These are phyloP conservation scores for Oryzias woworae DNA, from an alignment of 2,113 vertebrate genomes.

Conservation along the genomic window DNA sequence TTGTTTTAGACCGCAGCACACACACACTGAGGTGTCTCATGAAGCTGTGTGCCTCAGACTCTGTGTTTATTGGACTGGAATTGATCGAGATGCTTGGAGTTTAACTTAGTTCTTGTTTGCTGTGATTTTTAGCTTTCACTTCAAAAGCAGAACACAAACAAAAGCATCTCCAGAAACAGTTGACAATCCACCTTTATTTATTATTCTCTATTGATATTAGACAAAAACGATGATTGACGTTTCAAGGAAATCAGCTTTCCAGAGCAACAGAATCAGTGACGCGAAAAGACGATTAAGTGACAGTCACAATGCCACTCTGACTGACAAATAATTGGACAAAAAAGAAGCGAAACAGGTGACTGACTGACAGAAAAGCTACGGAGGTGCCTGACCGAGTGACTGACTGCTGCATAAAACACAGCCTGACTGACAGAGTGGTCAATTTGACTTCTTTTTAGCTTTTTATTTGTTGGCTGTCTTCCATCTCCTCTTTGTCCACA, in stretches of 20 bases:
- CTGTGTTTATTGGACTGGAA: constrained; percentile 18
- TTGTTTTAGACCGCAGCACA: constrained; percentile 40
- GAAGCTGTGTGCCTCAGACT: constrained; percentile 20
- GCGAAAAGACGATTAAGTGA: neutral
- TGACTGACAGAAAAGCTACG: constrained; percentile 30
- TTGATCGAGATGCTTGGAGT: constrained; percentile 13
- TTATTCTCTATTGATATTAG: constrained; percentile 2
- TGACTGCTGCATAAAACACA: constrained; percentile 35
- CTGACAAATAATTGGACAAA: neutral
- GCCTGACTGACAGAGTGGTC: constrained; percentile 26
- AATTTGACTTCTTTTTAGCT: constrained; percentile 12
- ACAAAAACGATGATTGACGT: neutral
- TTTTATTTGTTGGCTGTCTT: constrained; percentile 12
- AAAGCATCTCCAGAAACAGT: constrained; percentile 3
- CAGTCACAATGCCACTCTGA: neutral
- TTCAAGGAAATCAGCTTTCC: neutral
- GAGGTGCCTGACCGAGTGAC: constrained; percentile 25
- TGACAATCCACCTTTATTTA: constrained; percentile 7
- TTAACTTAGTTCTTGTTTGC: constrained; percentile 28
- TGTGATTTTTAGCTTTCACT: constrained; percentile 19
- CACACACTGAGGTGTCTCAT: constrained; percentile 22
- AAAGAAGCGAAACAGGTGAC: neutral
- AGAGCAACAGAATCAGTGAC: no score
- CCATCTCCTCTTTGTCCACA: constrained; percentile 10
- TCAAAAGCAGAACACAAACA: constrained; percentile 6